Evolutionary conservation across 2,113 vertebrate genomes (phyloP), one percentile per base, ranked within the genome.

Genomic region (Thamnophis sirtalis): DNA sequence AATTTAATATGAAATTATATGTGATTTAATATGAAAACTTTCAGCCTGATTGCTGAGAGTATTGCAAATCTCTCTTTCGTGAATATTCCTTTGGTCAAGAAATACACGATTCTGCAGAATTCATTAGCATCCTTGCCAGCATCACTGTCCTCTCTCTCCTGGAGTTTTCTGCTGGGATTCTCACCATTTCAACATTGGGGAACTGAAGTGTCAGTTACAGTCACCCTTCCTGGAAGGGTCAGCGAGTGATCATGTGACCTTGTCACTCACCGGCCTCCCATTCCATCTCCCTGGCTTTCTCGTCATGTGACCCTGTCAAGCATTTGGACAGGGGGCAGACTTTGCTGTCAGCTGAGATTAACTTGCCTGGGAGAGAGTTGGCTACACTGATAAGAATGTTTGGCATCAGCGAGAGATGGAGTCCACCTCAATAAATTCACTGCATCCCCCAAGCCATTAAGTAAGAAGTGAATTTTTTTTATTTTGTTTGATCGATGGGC

Each of bases 251-350:
- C 94, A 93, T 56, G 93, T 91, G 92, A 89, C 90, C 91, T 86
- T 93, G 93, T 95, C 95, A 95, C 63, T 95, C 94, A 94, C 21
- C 49, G 28, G n/a, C 48, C 48, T 49, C 58, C 56, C 1, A 38
- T 63, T 90, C 93, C 93, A 33, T 43, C 90, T 92, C 91, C 84
- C 90, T 84, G 73, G 85, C 93, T 91, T 94, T 92, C 92, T 89
- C 60, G 90, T 93, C 91, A 93, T 87, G 80, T 94, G 95, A 95
- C 95, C 95, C 85, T 94, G 95, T 95, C 95, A 96, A 92, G 88
- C 54, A 53, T 93, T 84, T 93, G 93, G 94, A 93, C 91, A 93
- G 95, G 93, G 93, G 93, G 86, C 92, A 95, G 86, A 90, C 38
- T 84, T 89, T 9, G 84, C 87, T 92, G 94, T 92, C 94, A 91